These are phyloP conservation scores for Anneissia japonica DNA, from an alignment of 35 echinoderm and acorn worm genomes.

Conservation along the genomic window DNA sequence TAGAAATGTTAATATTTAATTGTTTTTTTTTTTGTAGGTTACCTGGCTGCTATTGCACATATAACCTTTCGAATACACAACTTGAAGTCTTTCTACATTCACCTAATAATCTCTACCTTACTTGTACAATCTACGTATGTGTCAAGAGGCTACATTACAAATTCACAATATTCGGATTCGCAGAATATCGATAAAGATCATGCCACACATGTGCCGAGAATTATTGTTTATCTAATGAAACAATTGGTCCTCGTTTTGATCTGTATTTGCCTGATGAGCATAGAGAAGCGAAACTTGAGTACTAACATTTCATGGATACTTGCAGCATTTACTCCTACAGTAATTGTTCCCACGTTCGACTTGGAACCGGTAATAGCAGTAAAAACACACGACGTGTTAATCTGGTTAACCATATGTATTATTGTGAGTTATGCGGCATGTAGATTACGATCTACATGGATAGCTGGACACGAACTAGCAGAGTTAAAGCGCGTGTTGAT, in stretches of 20 bases:
- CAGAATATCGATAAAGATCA: no score
- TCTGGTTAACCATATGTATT: conserved; percentile 35
- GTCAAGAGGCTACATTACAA: conserved; percentile 53
- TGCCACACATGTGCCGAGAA: no score
- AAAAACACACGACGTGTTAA: conserved; percentile 31
- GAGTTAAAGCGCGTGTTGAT: conserved; percentile 56
- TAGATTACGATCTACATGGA: conserved; percentile 43
- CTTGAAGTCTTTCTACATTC: conserved; percentile 63
- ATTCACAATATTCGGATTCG: conserved; percentile 14
- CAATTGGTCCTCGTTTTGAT: conserved; percentile 45
- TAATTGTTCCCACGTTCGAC: conserved; percentile 24
- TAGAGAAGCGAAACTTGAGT: conserved; percentile 36
- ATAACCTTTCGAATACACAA: conserved; percentile 66
- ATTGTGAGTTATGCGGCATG: conserved; percentile 45
- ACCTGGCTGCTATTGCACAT: conserved; percentile 61
- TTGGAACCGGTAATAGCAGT: conserved; percentile 16
- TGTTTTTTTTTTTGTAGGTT: conserved; percentile 90
- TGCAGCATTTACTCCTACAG: conserved; percentile 48
- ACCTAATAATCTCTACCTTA: conserved; percentile 61
- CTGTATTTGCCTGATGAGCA: conserved; percentile 51
- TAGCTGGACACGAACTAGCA: conserved; percentile 55
- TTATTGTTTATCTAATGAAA: conserved; percentile 29
- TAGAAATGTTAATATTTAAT: no score
- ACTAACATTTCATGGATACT: no score
- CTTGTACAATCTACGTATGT: conserved; percentile 61